Evolutionary conservation across 2,888 invertebrate species (phyloP).

Genomic region (Amiota mariae): DNA sequence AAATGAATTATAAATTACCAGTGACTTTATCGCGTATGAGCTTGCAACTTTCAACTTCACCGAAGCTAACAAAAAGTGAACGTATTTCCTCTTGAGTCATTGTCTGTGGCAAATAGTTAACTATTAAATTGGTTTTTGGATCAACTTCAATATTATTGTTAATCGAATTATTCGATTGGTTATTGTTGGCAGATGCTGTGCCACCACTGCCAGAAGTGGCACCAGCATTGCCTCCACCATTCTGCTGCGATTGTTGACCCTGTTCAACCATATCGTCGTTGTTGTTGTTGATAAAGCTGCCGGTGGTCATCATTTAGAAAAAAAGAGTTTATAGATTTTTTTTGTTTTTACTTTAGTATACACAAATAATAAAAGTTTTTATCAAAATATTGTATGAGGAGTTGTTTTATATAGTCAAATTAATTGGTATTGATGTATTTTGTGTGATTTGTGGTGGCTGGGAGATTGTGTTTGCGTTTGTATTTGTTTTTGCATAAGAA

Average conservation of each 20-base stretch:
- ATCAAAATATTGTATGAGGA: not conserved
- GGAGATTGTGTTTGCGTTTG: no score
- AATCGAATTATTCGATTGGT: constrained; percentile 55
- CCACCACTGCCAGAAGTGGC: constrained; percentile 43
- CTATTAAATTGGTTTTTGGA: constrained; percentile 95
- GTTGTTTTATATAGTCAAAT: no score
- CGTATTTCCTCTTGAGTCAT: constrained; percentile 97
- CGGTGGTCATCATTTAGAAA: constrained; percentile 51
- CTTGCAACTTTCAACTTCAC: constrained; percentile 98
- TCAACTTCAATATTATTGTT: constrained; percentile 75
- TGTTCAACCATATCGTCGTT: constrained; percentile 76
- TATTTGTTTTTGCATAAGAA: no score
- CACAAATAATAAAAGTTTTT: constrained; percentile 16
- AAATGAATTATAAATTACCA: constrained; percentile 76
- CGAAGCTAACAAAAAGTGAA: constrained; percentile 94
- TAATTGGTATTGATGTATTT: constrained; percentile 17
- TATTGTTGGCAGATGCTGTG: constrained; percentile 50
- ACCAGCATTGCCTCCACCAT: constrained; percentile 55
- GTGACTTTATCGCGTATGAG: constrained; percentile 97
- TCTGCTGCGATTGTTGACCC: constrained; percentile 80
- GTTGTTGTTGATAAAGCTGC: constrained; percentile 55
- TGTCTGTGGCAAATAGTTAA: constrained; percentile 95
- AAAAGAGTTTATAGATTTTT: constrained; percentile 27
- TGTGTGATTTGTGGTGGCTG: constrained; percentile 16
- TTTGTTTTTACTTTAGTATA: constrained; percentile 26